Conservation (phyloP, 2,888 invertebrate species). For the Halictus ligatus region DNA sequence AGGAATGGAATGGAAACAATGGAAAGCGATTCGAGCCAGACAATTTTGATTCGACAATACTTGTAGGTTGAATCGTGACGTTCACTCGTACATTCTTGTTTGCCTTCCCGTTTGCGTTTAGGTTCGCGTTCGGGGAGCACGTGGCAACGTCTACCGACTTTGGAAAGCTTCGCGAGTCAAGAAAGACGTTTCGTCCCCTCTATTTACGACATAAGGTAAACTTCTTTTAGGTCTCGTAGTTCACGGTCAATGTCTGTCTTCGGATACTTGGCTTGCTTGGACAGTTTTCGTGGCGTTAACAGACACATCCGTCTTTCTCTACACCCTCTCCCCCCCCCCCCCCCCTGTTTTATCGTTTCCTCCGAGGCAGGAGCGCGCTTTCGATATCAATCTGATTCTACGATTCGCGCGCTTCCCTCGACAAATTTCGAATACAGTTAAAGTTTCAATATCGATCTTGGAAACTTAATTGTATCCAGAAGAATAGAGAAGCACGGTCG, state of each 20-base stretch:
- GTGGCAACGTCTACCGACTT: conserved; percentile 63
- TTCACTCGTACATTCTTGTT: neutral
- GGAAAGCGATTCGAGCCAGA: neutral
- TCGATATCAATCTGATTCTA: conserved; percentile 27
- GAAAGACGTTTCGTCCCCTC: conserved; percentile 67
- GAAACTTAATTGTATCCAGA: neutral
- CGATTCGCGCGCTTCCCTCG: neutral
- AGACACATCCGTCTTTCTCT: conserved; percentile 68
- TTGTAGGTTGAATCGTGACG: neutral
- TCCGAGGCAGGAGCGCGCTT: neutral
- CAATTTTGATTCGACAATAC: neutral
- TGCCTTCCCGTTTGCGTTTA: neutral
- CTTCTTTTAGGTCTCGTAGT: conserved; percentile 75
- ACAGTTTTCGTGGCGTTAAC: conserved; percentile 69
- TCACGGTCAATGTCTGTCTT: conserved; percentile 83
- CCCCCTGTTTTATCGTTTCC: conserved; percentile 5
- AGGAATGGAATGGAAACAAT: neutral
- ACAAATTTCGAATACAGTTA: neutral
- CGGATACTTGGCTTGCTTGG: conserved; percentile 72
- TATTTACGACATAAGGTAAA: conserved; percentile 82
- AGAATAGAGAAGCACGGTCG: conserved; percentile 10
- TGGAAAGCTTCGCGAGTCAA: conserved; percentile 41
- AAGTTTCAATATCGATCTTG: neutral
- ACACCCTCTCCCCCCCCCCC: conserved; percentile 14
- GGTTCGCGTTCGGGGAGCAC: conserved; percentile 47